phyloP scores from a whole-genome alignment of 2,113 vertebrate genomes.

The Motacilla tschutschensis region DNA sequence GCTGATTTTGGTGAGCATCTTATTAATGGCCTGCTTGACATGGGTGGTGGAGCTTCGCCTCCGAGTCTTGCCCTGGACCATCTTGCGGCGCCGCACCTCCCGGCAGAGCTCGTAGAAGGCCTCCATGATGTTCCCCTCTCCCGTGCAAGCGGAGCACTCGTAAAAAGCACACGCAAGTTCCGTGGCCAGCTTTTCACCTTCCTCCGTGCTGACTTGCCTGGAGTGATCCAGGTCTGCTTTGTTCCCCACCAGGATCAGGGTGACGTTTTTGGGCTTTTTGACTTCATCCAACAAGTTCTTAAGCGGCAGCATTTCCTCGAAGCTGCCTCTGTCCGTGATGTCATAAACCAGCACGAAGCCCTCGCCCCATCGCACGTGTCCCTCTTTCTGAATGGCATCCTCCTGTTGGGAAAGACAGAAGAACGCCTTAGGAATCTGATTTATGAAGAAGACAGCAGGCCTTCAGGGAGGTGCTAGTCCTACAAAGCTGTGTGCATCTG shows the following conservation, averaged over 20 bases:
- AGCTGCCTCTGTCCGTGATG: conserved; percentile 94
- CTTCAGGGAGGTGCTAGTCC: background rate
- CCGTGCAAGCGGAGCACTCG: conserved; percentile 94
- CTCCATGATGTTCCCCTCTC: conserved; percentile 86
- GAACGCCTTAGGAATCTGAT: background rate
- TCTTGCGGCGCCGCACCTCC: conserved; percentile 88
- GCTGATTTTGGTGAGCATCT: conserved; percentile 99
- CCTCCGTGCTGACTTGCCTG: conserved; percentile 91
- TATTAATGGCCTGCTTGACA: conserved; percentile 97
- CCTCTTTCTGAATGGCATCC: conserved; percentile 90
- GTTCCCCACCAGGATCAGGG: conserved; percentile 93
- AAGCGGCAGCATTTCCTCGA: conserved; percentile 89
- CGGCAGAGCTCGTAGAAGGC: conserved; percentile 94
- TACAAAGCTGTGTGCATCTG: background rate
- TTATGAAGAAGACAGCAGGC: background rate
- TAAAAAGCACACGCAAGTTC: conserved; percentile 96
- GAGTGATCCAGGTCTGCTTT: conserved; percentile 94
- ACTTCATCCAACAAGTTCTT: conserved; percentile 91
- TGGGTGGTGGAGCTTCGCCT: conserved; percentile 96
- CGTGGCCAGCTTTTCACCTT: conserved; percentile 92
- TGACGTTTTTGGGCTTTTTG: conserved; percentile 92
- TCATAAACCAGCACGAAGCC: conserved; percentile 94
- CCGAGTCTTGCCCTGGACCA: conserved; percentile 91
- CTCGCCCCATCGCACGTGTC: conserved; percentile 94
- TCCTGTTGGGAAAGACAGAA: conserved; percentile 77